Conservation (phyloP, 2,797 vertebrate species). For the Cynopterus sphinx region DNA sequence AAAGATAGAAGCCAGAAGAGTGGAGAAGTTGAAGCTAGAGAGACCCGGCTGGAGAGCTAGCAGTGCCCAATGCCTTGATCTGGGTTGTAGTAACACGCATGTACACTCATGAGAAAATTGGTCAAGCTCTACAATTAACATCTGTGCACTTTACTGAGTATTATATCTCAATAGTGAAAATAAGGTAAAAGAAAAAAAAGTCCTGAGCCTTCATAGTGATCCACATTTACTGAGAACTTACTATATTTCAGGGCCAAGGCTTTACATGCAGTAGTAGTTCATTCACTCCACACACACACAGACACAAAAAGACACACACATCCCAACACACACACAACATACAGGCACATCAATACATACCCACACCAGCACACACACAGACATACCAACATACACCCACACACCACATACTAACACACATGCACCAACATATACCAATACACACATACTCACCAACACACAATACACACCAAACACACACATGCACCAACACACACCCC, state of each 20-base stretch:
- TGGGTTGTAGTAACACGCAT: not conserved
- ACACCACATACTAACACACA: not conserved
- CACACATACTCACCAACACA: not conserved
- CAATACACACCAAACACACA: not conserved
- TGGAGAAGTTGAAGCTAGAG: not conserved
- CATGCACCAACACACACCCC: not conserved
- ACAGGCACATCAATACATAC: not conserved
- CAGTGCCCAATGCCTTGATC: not conserved
- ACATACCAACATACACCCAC: not conserved
- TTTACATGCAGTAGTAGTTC: not conserved
- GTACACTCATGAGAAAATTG: not conserved
- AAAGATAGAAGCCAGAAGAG: not conserved
- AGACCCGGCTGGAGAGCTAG: not conserved
- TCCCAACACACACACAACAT: not conserved
- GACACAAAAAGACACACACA: not conserved
- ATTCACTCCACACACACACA: not conserved
- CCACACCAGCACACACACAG: not conserved
- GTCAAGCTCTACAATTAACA: not conserved
- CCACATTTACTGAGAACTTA: not conserved
- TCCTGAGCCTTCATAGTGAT: not conserved
- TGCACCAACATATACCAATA: not conserved
- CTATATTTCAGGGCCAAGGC: not conserved
- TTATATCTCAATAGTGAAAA: not conserved
- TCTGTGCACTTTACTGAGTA: not conserved
- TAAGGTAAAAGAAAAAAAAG: not conserved